Evolutionary conservation across 2,888 invertebrate genomes (phyloP).

Genomic region (Cryptocephalus primarius): DNA sequence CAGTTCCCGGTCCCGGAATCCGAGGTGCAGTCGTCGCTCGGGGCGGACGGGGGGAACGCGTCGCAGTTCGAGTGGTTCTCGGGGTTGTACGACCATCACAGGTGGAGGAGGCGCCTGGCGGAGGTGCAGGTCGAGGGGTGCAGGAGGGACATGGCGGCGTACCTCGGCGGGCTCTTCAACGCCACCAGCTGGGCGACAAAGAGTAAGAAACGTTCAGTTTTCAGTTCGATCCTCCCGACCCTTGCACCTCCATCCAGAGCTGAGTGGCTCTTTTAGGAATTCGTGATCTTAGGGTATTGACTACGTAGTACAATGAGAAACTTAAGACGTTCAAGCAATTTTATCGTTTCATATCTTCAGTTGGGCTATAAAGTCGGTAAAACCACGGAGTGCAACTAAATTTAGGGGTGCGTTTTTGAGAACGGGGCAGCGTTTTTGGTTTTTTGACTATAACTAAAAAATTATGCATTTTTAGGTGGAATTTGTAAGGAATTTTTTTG

Average conservation of each 20-base stretch:
- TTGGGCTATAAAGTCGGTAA: too few species aligned
- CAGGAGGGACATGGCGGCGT: slow-evolving; percentile 44
- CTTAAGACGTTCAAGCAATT: too few species aligned
- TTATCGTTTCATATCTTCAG: too few species aligned
- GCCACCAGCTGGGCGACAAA: slow-evolving; percentile 65
- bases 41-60: slow-evolving; percentile 16
- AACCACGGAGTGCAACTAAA: too few species aligned
- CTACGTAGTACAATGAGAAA: too few species aligned
- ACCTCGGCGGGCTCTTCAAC: slow-evolving; percentile 46
- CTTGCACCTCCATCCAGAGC: not conserved
- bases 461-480: too few species aligned
- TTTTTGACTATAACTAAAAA: too few species aligned
- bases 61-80: slow-evolving; percentile 54
- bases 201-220: slow-evolving; percentile 47
- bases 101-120: slow-evolving; percentile 36
- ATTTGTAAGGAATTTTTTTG: too few species aligned
- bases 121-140: slow-evolving; percentile 33
- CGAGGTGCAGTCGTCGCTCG: slow-evolving; percentile 17
- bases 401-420: too few species aligned
- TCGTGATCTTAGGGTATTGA: too few species aligned
- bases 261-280: not conserved
- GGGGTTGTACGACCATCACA: slow-evolving; percentile 53
- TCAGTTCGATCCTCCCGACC: not conserved
- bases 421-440: too few species aligned
- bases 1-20: slow-evolving; percentile 29